A percentile compares a stretch with the other conserved stretches of the same genome.
phyloP scores from a whole-genome alignment of 2,888 invertebrate genomes.

The Dolichomitus sp. region DNA sequence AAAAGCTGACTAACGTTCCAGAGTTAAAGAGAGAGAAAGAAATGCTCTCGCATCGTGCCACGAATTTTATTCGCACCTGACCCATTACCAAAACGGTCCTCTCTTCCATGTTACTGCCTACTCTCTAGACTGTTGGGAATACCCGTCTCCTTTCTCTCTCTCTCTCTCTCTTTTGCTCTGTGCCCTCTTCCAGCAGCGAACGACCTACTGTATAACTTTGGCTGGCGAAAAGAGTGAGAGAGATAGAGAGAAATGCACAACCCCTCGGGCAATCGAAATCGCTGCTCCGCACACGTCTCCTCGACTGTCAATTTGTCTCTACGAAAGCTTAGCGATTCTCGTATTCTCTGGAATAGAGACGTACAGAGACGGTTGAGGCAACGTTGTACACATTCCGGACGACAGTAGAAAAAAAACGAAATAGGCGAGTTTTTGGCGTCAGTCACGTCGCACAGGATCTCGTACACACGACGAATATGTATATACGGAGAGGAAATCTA shows the following conservation, averaged over 20 bases:
- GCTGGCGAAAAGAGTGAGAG: not conserved
- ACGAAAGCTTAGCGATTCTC: conserved; percentile 52
- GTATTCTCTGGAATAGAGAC: conserved; percentile 32
- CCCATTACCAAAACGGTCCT: conserved; percentile 68
- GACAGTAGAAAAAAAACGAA: not conserved
- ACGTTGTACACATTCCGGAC: conserved; percentile 29
- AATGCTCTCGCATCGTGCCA: conserved; percentile 69
- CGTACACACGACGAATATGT: not conserved
- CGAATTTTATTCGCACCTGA: conserved; percentile 77
- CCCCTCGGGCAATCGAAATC: conserved; percentile 66
- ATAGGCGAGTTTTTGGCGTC: conserved; percentile 6
- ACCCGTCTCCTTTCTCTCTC: conserved; percentile 21
- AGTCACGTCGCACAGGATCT: conserved; percentile 7
- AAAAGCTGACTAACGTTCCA: conserved; percentile 83
- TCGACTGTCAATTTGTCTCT: conserved; percentile 64
- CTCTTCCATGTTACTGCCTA: conserved; percentile 33
- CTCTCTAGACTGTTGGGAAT: conserved; percentile 58
- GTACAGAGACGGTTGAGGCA: conserved; percentile 15
- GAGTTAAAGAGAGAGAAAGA: conserved; percentile 9
- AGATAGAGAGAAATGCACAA: conserved; percentile 24
- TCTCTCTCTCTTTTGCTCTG: not conserved
- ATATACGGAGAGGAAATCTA: conserved; percentile 12
- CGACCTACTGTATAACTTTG: conserved; percentile 53
- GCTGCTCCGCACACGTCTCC: conserved; percentile 50
- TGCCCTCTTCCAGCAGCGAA: conserved; percentile 28